phyloP scores from a whole-genome alignment of 2,113 vertebrate genomes.

The Terrapene triunguis region DNA sequence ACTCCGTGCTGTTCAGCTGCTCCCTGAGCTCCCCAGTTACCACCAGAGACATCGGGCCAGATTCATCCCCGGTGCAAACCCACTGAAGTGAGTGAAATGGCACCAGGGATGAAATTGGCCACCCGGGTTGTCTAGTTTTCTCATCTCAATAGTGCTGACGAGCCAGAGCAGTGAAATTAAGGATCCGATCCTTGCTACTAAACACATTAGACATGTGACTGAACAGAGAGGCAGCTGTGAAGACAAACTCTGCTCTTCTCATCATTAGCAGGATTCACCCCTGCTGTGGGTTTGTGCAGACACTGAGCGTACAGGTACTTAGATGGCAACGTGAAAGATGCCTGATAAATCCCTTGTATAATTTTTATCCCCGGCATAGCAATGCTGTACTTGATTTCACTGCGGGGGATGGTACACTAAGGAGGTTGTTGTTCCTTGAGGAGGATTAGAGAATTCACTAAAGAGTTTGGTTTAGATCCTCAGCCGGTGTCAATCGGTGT shows the following conservation, averaged over 20 bases:
- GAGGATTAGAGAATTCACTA: neutral
- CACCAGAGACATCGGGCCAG: neutral
- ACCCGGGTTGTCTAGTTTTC: neutral
- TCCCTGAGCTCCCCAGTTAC: neutral
- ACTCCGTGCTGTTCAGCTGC: neutral
- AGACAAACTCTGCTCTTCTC: neutral
- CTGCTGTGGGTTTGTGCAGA: neutral
- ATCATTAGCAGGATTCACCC: neutral
- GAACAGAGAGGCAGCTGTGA: neutral
- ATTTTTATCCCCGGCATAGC: neutral
- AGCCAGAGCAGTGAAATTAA: neutral
- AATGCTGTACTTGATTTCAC: neutral
- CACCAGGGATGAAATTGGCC: neutral
- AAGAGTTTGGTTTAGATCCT: neutral
- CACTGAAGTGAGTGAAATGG: neutral
- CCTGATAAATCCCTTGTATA: neutral
- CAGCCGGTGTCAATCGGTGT: neutral
- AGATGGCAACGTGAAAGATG: neutral
- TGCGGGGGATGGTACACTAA: neutral
- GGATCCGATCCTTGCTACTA: neutral
- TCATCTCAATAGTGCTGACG: neutral
- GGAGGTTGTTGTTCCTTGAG: neutral
- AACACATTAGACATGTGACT: neutral
- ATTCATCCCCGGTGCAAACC: neutral
- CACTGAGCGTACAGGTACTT: neutral